A percentile compares a stretch with the other conserved stretches of the same genome.
These are phyloP conservation scores for Hydrotaea diabolus DNA, from an alignment of 2,888 invertebrate species.

Conservation along the genomic window DNA sequence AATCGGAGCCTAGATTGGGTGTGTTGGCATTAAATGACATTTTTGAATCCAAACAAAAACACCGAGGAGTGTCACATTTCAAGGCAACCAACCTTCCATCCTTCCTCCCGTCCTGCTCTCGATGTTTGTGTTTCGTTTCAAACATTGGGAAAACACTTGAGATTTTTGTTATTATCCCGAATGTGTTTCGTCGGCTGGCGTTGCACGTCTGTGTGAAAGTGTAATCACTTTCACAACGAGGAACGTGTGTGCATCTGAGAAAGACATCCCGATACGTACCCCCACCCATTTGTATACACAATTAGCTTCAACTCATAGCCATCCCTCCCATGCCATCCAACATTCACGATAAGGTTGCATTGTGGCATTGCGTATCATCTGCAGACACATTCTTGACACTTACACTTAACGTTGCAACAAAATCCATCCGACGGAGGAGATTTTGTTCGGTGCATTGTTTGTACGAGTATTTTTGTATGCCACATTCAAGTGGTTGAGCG, in stretches of 20 bases:
- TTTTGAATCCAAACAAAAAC: slow-evolving; percentile 51
- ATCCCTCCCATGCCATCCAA: slow-evolving; percentile 25
- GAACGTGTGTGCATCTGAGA: slow-evolving; percentile 35
- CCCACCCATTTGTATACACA: slow-evolving; percentile 57
- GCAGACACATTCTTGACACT: slow-evolving; percentile 64
- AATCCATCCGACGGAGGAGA: too few species aligned
- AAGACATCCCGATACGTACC: slow-evolving; percentile 19
- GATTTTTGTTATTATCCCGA: slow-evolving; percentile 41
- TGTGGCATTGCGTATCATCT: slow-evolving; percentile 34
- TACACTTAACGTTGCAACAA: slow-evolving; percentile 57
- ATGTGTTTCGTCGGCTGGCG: slow-evolving; percentile 10
- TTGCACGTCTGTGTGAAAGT: slow-evolving; percentile 49
- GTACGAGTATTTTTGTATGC: slow-evolving; percentile 59
- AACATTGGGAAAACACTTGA: slow-evolving; percentile 57
- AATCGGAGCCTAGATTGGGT: neutral
- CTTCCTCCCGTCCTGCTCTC: too few species aligned
- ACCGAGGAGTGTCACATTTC: slow-evolving; percentile 59
- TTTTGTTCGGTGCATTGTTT: neutral
- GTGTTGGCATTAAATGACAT: slow-evolving; percentile 13
- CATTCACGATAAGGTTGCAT: neutral
- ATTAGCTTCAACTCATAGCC: slow-evolving; percentile 55
- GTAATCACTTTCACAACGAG: slow-evolving; percentile 56
- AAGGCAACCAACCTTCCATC: slow-evolving; percentile 5
- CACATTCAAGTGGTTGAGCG: slow-evolving; percentile 70
- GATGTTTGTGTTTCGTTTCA: slow-evolving; percentile 48